These are phyloP conservation scores for Eilema caniola DNA, from an alignment of 2,888 invertebrate genomes.

Conservation along the genomic window DNA sequence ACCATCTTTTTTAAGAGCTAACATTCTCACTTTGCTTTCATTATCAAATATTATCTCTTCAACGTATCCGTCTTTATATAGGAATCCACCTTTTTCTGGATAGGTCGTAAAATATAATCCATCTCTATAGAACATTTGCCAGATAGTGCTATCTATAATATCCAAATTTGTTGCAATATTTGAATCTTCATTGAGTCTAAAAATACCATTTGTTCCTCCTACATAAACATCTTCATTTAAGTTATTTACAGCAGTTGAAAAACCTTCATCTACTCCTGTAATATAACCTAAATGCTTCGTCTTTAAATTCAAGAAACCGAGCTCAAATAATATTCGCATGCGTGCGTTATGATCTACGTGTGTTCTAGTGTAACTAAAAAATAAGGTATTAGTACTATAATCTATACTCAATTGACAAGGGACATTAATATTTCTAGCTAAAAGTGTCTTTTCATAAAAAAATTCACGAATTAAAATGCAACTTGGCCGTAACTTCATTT, in stretches of 20 bases:
- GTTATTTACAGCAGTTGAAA: slow-evolving; percentile 69
- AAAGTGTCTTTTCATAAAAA: slow-evolving; percentile 51
- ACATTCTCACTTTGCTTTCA: slow-evolving; percentile 43
- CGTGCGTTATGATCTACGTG: background rate
- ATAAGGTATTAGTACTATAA: slow-evolving; percentile 66
- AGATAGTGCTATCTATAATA: slow-evolving; percentile 58
- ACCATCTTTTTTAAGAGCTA: slow-evolving; percentile 53
- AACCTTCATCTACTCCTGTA: slow-evolving; percentile 61
- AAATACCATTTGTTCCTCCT: slow-evolving; percentile 69
- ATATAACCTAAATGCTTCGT: slow-evolving; percentile 60
- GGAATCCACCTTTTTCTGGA: slow-evolving; percentile 54
- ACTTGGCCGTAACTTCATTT: slow-evolving; percentile 5
- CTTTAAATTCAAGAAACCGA: slow-evolving; percentile 66
- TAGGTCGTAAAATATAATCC: slow-evolving; percentile 70
- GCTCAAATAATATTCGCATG: slow-evolving; percentile 45
- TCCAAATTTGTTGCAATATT: slow-evolving; percentile 55
- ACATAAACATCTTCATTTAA: slow-evolving; percentile 62
- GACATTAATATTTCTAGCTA: slow-evolving; percentile 54
- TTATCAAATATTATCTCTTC: slow-evolving; percentile 48
- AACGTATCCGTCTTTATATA: slow-evolving; percentile 46
- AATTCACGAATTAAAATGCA: slow-evolving; percentile 25
- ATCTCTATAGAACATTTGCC: slow-evolving; percentile 72
- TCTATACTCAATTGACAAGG: slow-evolving; percentile 74
- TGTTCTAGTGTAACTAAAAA: slow-evolving; percentile 64
- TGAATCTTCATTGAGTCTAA: slow-evolving; percentile 60